Evolutionary conservation across 2,113 vertebrate genomes (phyloP), one percentile per base, ranked within the genome.

Genomic region (Macrotis lagotis): DNA sequence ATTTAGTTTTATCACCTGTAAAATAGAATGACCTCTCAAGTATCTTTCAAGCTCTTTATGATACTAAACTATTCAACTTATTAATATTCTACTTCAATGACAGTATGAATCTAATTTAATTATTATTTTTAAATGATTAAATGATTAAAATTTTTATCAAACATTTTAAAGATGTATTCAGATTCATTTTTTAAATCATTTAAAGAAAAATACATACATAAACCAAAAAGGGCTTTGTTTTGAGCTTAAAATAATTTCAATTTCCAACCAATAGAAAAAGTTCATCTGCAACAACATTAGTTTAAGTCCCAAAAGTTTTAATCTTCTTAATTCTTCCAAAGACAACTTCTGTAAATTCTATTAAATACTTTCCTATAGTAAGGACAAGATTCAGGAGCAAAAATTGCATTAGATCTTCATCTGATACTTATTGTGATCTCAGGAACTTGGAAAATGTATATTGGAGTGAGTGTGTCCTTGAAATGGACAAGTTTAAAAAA

Each of bases 401-500:
- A 8, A 26, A 90, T 94, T 90, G 93, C 48, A 91, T 0, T 24
- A 12, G 31, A 95, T 91, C 9, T 48, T 96, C 83, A 94, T 93
- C 16, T 44, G 66, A 88, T 94, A 94, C 51, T 51, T 51, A 92
- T 26, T 88, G 52, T 37, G 66, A 91, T 91, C 48, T 96, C 47
- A 96, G 24, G 89, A 53, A 97, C 47, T 83, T 93, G 25, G 16
- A 96, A 93, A 74, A 90, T 95, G 48, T 89, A 94, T 25, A 47
- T 44, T 55, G 3, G 1, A 91, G 8, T 55, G 11, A 95, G 49
- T 12, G 31, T 37, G 12, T 66, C 59, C 4, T 0, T 66, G 3
- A 66, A 66, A 3, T 66, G 31, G n/a, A n/a, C 12, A 66, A 74
- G 37, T 83, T 83, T 83, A 37, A 95, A 96, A 96, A 94, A 95